phyloP scores from a whole-genome alignment of 2,888 invertebrate genomes.

The Brenthis hecate region DNA sequence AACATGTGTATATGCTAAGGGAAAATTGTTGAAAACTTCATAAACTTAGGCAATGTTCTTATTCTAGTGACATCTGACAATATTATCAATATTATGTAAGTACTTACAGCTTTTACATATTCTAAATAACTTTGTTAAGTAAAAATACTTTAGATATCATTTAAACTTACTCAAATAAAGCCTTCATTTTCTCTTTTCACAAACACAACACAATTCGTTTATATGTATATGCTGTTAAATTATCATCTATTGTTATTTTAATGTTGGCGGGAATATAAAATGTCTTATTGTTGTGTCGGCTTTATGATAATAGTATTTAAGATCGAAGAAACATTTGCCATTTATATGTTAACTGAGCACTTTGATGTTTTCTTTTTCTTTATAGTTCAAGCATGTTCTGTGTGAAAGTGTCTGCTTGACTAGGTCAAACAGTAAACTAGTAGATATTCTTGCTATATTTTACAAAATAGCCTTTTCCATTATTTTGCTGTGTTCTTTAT shows the following conservation, averaged over 20 bases:
- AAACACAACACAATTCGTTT: slow-evolving; percentile 68
- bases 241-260: slow-evolving; percentile 2
- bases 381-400: slow-evolving; percentile 36
- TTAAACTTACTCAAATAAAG: slow-evolving; percentile 1
- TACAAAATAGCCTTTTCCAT: slow-evolving; percentile 21
- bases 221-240: not conserved
- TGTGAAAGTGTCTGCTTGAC: slow-evolving; percentile 32
- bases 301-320: slow-evolving; percentile 6
- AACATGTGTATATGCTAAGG: too few species aligned
- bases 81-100: not conserved
- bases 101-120: not conserved
- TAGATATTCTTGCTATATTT: slow-evolving; percentile 28
- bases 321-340: not conserved
- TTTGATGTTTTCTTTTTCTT: slow-evolving; percentile 38
- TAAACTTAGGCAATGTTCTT: too few species aligned
- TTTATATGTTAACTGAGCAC: slow-evolving; percentile 27
- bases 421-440: slow-evolving; percentile 20
- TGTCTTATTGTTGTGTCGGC: slow-evolving; percentile 8
- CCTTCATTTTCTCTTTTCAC: slow-evolving; percentile 75
- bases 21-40: too few species aligned
- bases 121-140: not conserved
- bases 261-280: not conserved
- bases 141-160: not conserved
- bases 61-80: too few species aligned
- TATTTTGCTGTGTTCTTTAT: slow-evolving; percentile 29